A percentile compares a stretch with the other conserved stretches of the same genome.
phyloP scores from a whole-genome alignment of 53 echinoderm and acorn worm genomes.

The Paracentrotus lividus region DNA sequence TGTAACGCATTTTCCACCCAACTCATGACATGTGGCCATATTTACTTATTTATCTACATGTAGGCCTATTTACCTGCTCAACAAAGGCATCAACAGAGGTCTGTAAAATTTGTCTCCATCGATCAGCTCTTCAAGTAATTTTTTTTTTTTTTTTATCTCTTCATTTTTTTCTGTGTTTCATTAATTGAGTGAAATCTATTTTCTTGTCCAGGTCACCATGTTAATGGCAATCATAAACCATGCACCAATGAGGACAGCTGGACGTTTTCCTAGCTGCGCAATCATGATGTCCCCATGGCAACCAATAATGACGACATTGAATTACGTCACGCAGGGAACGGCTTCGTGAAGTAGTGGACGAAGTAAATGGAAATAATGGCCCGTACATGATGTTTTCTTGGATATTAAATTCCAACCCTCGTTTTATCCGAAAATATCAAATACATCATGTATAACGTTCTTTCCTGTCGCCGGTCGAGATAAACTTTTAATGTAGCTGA shows the following conservation, averaged over 20 bases:
- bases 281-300: slow-evolving; percentile 48
- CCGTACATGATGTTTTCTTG: slow-evolving; percentile 52
- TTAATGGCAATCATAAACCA: neutral
- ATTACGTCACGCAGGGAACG: slow-evolving; percentile 52
- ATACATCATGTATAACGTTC: neutral
- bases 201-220: slow-evolving; percentile 9
- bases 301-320: slow-evolving; percentile 40
- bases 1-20: too few relatives aligned
- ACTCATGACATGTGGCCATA: too few relatives aligned
- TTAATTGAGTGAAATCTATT: neutral
- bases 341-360: slow-evolving; percentile 8
- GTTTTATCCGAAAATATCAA: slow-evolving; percentile 18
- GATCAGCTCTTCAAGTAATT: too few relatives aligned
- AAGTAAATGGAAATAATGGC: slow-evolving; percentile 32
- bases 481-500: neutral
- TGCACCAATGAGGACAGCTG: slow-evolving; percentile 25
- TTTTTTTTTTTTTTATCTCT: neutral
- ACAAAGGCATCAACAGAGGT: too few relatives aligned
- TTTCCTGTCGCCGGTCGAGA: neutral
- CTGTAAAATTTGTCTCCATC: neutral
- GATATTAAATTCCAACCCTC: slow-evolving; percentile 10
- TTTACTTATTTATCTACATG: too few relatives aligned
- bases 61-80: too few relatives aligned
- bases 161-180: slow-evolving; percentile 9
- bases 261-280: slow-evolving; percentile 41